These are phyloP conservation scores for Aphidoletes aphidimyza DNA, from an alignment of 2,888 invertebrate genomes.

Conservation along the genomic window DNA sequence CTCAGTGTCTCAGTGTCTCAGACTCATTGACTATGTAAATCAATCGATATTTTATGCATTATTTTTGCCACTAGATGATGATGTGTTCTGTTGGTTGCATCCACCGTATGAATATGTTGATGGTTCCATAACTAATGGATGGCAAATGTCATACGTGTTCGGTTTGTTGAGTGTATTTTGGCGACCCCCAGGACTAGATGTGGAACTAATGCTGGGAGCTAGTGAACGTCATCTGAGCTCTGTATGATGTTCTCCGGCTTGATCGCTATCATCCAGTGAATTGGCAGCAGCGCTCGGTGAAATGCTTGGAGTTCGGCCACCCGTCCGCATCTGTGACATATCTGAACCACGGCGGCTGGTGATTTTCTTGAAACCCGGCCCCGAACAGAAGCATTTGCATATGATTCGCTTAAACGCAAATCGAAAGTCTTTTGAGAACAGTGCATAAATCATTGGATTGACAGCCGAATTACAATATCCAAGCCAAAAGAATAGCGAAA, in stretches of 20 bases:
- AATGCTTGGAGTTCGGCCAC: conserved; percentile 70
- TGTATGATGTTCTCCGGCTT: conserved; percentile 66
- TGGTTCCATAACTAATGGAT: conserved; percentile 67
- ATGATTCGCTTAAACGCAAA: conserved; percentile 94
- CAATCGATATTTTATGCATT: neutral
- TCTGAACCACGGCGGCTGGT: conserved; percentile 69
- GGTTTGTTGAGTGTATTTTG: conserved; percentile 62
- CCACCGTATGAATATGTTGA: conserved; percentile 60
- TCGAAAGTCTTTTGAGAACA: conserved; percentile 94
- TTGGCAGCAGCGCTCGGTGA: conserved; percentile 69
- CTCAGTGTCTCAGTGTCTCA: too few relatives aligned
- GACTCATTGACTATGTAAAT: neutral
- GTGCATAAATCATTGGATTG: conserved; percentile 93
- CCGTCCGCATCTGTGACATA: conserved; percentile 68
- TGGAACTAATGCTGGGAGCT: conserved; percentile 60
- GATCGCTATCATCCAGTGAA: conserved; percentile 70
- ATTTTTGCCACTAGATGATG: conserved; percentile 12
- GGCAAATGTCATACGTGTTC: conserved; percentile 66
- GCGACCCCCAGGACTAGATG: conserved; percentile 62
- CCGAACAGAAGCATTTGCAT: conserved; percentile 82
- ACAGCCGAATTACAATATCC: conserved; percentile 98
- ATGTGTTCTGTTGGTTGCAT: conserved; percentile 50
- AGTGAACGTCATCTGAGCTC: conserved; percentile 71
- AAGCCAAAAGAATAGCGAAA: conserved; percentile 95
- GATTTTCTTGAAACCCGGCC: conserved; percentile 65